Evolutionary conservation across 2,797 vertebrate genomes (phyloP), one percentile per base, ranked within the genome.

Genomic region (Coilia nasus): DNA sequence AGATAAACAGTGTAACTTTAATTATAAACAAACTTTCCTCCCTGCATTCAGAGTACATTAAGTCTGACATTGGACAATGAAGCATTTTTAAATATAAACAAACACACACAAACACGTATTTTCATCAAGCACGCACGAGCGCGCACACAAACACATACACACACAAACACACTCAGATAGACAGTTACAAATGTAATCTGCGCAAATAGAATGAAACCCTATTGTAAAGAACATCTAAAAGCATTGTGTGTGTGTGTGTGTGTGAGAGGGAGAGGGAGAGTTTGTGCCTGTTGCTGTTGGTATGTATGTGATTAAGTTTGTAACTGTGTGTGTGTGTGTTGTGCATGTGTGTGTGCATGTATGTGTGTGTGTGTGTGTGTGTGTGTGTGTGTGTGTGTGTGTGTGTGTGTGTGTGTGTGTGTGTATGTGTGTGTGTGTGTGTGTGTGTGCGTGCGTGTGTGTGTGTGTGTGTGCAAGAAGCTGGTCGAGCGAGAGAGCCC

Each of bases 321-420:
- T 54, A 54, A 54, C 50, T 54, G 50, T 54, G 50, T 54, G 50
- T 54, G 46, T 47, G 46, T 47, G 10, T 82, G 82, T 86, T 87
- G 64, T 59, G 28, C 82, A 41, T 84, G 35, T 88, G 64, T 54
- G 85, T 25, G 82, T 82, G 80, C 80, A 84, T 87, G 84, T 21
- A 81, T 15, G 23, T 64, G 57, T 3, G 28, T 54, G 15, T 84
- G 46, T 60, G 81, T 67, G 19, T 80, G 60, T 83, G 46, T 47
- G 62, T 56, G 11, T 71, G 59, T 83, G 64, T 71, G 64, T 75
- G 67, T 41, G 14, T 75, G 64, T 31, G 25, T 71, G 25, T 71
- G 64, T 25, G 23, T 67, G 46, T 47, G 46, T 47, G 46, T 47
- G 50, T 54, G 50, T 64, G 57, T 3, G 28, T 54, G 15, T 84